phyloP scores from a whole-genome alignment of 2,888 invertebrate species.

The Dicyrtomina minuta region DNA sequence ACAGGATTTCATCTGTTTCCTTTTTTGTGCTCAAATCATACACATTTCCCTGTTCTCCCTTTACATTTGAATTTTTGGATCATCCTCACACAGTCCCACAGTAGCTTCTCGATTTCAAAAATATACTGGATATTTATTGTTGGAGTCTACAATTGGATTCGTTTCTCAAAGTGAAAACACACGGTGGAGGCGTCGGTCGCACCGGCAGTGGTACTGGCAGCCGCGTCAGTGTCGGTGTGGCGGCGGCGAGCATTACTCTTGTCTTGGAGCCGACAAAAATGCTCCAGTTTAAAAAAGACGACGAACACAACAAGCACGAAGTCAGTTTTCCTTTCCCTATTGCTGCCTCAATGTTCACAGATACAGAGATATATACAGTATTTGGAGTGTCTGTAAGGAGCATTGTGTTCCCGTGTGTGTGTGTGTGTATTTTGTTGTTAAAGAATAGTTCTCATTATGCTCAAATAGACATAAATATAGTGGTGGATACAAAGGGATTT shows the following conservation, averaged over 20 bases:
- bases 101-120: not conserved
- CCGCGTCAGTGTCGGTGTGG: too few relatives aligned
- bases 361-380: not conserved
- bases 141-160: constrained; percentile 15
- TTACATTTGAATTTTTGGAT: not conserved
- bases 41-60: not conserved
- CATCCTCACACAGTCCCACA: not conserved
- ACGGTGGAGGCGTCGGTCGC: not conserved
- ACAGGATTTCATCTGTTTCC: constrained; percentile 16
- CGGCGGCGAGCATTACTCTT: too few relatives aligned
- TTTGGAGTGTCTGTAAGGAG: too few relatives aligned
- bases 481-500: constrained; percentile 8
- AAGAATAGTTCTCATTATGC: constrained; percentile 13
- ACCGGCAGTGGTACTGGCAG: too few relatives aligned
- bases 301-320: not conserved
- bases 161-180: not conserved
- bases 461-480: constrained; percentile 26
- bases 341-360: too few relatives aligned
- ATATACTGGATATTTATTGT: constrained; percentile 13
- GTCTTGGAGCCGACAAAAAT: too few relatives aligned
- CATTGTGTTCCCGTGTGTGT: too few relatives aligned
- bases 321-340: not conserved
- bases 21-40: constrained; percentile 20
- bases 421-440: too few relatives aligned
- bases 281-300: not conserved